Conservation (phyloP, 2,888 invertebrate species). For the Caradrina kadenii region DNA sequence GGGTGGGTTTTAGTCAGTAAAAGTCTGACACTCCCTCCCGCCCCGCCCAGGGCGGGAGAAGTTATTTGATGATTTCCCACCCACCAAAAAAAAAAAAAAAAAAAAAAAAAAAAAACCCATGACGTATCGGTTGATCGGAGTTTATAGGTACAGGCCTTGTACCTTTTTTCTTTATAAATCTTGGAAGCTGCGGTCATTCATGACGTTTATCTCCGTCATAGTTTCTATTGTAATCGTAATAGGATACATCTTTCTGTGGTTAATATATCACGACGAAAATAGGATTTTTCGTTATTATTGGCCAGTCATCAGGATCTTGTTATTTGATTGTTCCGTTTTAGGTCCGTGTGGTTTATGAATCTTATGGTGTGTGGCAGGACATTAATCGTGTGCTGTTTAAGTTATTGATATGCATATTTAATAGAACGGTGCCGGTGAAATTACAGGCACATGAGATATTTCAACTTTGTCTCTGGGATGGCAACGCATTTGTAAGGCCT, state of each 20-base stretch:
- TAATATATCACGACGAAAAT: constrained; percentile 40
- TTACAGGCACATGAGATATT: too few relatives aligned
- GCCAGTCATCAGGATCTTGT: constrained; percentile 46
- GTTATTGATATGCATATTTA: too few relatives aligned
- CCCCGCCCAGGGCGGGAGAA: too few relatives aligned
- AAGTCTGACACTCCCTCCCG: too few relatives aligned
- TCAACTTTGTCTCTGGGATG: too few relatives aligned
- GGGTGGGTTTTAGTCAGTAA: too few relatives aligned
- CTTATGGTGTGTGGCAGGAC: neutral
- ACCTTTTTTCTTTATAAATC: constrained; percentile 26
- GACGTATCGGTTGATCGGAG: constrained; percentile 40
- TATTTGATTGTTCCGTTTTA: constrained; percentile 10
- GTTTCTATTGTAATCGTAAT: constrained; percentile 6
- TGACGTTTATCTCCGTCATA: constrained; percentile 51
- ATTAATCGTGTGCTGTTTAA: too few relatives aligned
- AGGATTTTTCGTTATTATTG: constrained; percentile 22
- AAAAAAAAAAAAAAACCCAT: too few relatives aligned
- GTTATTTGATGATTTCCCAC: too few relatives aligned
- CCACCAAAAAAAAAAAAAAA: too few relatives aligned
- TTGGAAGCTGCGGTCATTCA: constrained; percentile 13
- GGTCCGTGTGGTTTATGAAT: neutral
- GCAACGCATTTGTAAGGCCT: too few relatives aligned
- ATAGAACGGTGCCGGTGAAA: too few relatives aligned
- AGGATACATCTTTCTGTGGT: constrained; percentile 52
- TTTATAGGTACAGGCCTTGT: constrained; percentile 43